Percentiles rank a stretch among this genome's conserved stretches.
Evolutionary conservation across 2,113 vertebrate genomes (phyloP).

Genomic region (Mustela lutreola): DNA sequence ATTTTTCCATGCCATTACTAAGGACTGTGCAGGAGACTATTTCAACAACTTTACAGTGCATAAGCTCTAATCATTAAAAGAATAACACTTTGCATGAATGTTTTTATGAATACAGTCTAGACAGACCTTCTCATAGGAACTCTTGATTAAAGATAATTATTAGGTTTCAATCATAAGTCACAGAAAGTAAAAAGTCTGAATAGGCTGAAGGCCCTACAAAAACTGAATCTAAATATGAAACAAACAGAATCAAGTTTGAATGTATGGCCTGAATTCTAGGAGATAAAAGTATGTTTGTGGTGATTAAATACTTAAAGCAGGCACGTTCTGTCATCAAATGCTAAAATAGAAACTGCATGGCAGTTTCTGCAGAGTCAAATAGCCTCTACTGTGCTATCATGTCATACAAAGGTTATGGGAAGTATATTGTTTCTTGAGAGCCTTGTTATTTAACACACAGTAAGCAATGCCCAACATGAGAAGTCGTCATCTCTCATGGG

Average conservation of each 20-base stretch:
- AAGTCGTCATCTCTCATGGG: not conserved
- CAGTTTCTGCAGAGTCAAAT: not conserved
- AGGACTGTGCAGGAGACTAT: not conserved
- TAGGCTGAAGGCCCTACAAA: not conserved
- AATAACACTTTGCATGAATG: not conserved
- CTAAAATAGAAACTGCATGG: not conserved
- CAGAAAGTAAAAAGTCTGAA: not conserved
- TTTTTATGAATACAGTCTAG: conserved; percentile 30
- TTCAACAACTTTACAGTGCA: conserved; percentile 46
- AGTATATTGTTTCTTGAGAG: not conserved
- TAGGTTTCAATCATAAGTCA: conserved; percentile 47
- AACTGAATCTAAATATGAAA: conserved; percentile 22
- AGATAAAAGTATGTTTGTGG: not conserved
- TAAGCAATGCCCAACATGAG: not conserved
- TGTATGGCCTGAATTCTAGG: not conserved
- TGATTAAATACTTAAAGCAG: not conserved
- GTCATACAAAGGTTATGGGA: not conserved
- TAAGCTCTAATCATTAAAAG: conserved; percentile 25
- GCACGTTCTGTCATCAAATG: not conserved
- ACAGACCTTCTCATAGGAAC: conserved; percentile 34
- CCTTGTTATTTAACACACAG: not conserved
- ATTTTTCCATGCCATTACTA: not conserved
- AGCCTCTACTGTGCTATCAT: not conserved
- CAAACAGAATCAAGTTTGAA: not conserved
- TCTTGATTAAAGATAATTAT: not conserved